A percentile compares a stretch with the other conserved stretches of the same genome.
Conservation (phyloP, 2,888 invertebrate genomes). For the Polydrusus cervinus region DNA sequence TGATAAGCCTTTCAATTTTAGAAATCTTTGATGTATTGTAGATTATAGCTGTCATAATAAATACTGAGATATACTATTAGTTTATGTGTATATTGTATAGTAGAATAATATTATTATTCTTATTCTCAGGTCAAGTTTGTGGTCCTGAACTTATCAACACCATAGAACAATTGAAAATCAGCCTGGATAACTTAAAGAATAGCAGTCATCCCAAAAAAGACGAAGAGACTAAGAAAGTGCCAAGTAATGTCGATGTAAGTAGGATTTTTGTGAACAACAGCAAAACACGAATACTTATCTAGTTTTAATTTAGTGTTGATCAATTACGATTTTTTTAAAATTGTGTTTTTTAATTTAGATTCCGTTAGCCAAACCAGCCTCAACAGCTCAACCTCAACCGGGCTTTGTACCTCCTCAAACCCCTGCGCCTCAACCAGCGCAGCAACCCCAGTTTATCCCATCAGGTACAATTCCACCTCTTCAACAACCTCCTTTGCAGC, state of each 20-base stretch:
- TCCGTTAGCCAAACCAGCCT: constrained; percentile 25
- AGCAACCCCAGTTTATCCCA: constrained; percentile 44
- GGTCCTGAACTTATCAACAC: constrained; percentile 74
- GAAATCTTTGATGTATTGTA: too few species aligned
- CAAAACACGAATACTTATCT: too few species aligned
- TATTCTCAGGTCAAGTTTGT: constrained; percentile 63
- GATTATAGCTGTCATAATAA: too few species aligned
- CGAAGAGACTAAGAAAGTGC: constrained; percentile 62
- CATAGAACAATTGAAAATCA: constrained; percentile 75
- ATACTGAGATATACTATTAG: too few species aligned
- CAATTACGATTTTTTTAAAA: too few species aligned
- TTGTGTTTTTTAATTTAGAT: constrained; percentile 27
- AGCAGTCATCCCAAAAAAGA: constrained; percentile 71
- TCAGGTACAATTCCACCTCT: constrained; percentile 25
- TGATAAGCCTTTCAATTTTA: too few species aligned
- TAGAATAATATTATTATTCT: too few species aligned
- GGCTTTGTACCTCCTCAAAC: constrained; percentile 41
- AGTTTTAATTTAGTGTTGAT: background rate
- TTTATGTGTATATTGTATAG: too few species aligned
- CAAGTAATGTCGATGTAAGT: constrained; percentile 62
- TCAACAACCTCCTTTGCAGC: constrained; percentile 26
- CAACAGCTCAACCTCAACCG: constrained; percentile 42
- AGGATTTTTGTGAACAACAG: constrained; percentile 10
- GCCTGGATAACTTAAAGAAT: constrained; percentile 75
- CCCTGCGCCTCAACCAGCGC: constrained; percentile 35